Evolutionary conservation across 2,113 vertebrate species (phyloP), one percentile per base, ranked within the genome.

Genomic region (Apaloderma vittatum): DNA sequence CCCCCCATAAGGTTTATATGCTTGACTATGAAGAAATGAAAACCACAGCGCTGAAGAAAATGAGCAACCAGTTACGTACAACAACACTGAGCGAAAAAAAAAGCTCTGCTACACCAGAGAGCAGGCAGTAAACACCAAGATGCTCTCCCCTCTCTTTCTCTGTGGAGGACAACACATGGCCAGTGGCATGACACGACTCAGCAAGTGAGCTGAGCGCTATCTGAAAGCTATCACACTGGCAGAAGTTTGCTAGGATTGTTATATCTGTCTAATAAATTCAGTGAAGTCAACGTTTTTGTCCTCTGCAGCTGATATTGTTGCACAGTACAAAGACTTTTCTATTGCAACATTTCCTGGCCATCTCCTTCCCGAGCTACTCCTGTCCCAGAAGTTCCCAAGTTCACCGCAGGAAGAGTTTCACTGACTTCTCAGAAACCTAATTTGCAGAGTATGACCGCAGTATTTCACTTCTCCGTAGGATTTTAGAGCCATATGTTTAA

Each of bases 301-400:
- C 63, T 63, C 72, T 36, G 55, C 75, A 72, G 67, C 67, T 16
- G 15, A 51, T 83, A 66, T 8, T 84, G 37, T 40, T 34, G 34
- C 54, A 16, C 43, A 51, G 87, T 24, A 63, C 62, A 52, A 67
- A 74, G 37, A 65, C 52, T 91, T 40, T 40, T 51, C 20, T 34
- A 36, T 92, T 96, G 90, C 96, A 91, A 84, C 88, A 93, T 17
- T 86, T 95, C 89, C 91, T 45, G 79, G 67, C 51, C 88, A 68
- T 46, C 86, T 88, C 82, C 62, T 82, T 49, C 88, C 52, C 51
- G 20, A 76, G 54, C 75, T 79, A 37, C 54, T 52, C 74, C 78
- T 70, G 82, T 52, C 74, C 59, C 90, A 86, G 66, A 79, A 75
- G 30, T 49, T 78, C 19, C 67, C 17, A 40, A 66, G 43, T 51